Conservation (phyloP, 2,888 invertebrate species). For the Caenorhabditis panamensis region DNA sequence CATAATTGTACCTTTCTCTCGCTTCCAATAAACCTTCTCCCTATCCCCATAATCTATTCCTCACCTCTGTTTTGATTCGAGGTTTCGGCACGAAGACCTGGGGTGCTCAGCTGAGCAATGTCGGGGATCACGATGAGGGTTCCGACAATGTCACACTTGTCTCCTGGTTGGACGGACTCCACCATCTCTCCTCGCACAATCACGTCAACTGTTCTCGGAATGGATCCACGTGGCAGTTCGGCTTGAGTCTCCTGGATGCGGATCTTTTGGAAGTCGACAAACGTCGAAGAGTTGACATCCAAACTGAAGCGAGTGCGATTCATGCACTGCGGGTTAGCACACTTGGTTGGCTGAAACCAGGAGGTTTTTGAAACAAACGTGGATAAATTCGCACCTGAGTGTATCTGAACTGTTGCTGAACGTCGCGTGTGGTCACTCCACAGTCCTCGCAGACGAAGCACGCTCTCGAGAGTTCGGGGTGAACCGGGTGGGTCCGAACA, state of each 20-base stretch:
- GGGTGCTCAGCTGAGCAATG: slow-evolving; percentile 90
- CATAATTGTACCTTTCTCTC: slow-evolving; percentile 89
- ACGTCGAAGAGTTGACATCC: slow-evolving; percentile 96
- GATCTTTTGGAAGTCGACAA: slow-evolving; percentile 97
- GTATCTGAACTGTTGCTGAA: slow-evolving; percentile 96
- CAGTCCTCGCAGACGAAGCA: slow-evolving; percentile 97
- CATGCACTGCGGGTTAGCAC: slow-evolving; percentile 94
- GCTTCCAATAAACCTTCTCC: background rate
- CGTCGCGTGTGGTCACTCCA: slow-evolving; percentile 93
- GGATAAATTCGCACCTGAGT: slow-evolving; percentile 84
- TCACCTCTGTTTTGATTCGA: slow-evolving; percentile 95
- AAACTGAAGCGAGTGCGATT: slow-evolving; percentile 93
- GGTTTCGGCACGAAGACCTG: slow-evolving; percentile 93
- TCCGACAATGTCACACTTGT: slow-evolving; percentile 92
- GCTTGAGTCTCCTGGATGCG: slow-evolving; percentile 98
- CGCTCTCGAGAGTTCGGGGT: slow-evolving; percentile 91
- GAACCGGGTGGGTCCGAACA: slow-evolving; percentile 97
- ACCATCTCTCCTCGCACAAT: slow-evolving; percentile 95
- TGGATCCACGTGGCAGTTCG: slow-evolving; percentile 98
- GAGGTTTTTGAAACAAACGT: background rate
- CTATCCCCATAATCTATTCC: too few species aligned
- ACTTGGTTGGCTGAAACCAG: slow-evolving; percentile 90
- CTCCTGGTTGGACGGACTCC: slow-evolving; percentile 84
- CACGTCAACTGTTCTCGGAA: slow-evolving; percentile 93
- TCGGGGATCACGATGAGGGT: slow-evolving; percentile 93